phyloP scores from a whole-genome alignment of 1,140 invertebrate species.

The Trachymyrmex septentrionalis region DNA sequence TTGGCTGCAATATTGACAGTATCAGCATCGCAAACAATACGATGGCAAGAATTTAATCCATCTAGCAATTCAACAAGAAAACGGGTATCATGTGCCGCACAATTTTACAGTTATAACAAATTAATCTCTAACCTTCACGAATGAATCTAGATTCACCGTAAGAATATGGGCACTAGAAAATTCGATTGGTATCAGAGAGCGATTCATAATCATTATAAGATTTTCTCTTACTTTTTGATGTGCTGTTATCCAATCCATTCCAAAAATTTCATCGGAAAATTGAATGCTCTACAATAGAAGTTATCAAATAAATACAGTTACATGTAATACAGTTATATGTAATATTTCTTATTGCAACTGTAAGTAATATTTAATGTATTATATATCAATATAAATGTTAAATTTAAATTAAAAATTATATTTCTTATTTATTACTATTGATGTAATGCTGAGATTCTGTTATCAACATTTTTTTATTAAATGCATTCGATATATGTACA shows the following conservation, averaged over 20 bases:
- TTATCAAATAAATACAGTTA: neutral
- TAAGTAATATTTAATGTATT: neutral
- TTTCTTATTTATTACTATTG: neutral
- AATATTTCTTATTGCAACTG: neutral
- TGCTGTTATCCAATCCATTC: slow-evolving; percentile 45
- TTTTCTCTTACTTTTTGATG: neutral
- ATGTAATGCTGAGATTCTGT: neutral
- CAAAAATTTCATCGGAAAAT: slow-evolving; percentile 41
- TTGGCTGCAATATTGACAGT: too few species aligned
- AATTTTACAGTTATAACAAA: neutral
- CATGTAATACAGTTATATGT: neutral
- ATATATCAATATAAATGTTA: neutral
- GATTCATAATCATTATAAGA: slow-evolving; percentile 59
- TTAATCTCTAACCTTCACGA: slow-evolving; percentile 50
- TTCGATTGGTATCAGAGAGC: slow-evolving; percentile 60
- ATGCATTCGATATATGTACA: neutral
- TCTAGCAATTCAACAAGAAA: too few species aligned
- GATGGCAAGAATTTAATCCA: too few species aligned
- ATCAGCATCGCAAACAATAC: too few species aligned
- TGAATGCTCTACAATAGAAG: slow-evolving; percentile 49
- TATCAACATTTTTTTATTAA: neutral
- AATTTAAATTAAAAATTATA: slow-evolving; percentile 4
- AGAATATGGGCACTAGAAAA: slow-evolving; percentile 50
- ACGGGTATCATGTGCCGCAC: too few species aligned
- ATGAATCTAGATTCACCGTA: slow-evolving; percentile 59